Evolutionary conservation across 2,797 vertebrate genomes (phyloP).

Genomic region (Balearica regulorum): DNA sequence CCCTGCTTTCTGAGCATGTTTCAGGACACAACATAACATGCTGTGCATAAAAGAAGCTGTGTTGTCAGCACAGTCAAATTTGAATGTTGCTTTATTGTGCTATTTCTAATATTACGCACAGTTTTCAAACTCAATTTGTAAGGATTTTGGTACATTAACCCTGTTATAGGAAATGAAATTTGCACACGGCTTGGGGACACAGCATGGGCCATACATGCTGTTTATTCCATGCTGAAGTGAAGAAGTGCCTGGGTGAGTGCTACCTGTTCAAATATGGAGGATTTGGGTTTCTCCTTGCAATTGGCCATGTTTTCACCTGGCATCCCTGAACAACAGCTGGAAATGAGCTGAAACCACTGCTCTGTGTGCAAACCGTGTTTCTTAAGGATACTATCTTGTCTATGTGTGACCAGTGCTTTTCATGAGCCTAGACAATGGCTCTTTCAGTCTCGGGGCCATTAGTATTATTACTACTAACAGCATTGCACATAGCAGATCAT

Average conservation of each 20-base stretch:
- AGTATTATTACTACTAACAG: neutral
- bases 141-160: neutral
- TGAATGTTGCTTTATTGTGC: neutral
- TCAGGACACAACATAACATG: neutral
- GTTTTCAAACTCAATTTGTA: neutral
- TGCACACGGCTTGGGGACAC: fast-evolving
- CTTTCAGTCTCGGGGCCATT: neutral
- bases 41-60: neutral
- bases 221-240: neutral
- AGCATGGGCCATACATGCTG: neutral
- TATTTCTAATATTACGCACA: neutral
- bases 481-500: neutral
- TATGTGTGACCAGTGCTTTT: neutral
- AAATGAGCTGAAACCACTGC: neutral
- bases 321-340: neutral
- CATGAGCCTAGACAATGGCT: neutral
- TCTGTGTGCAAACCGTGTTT: neutral
- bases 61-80: neutral
- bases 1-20: neutral
- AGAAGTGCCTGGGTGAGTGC: neutral
- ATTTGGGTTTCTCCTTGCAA: neutral
- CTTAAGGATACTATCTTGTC: neutral
- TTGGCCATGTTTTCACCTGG: neutral
- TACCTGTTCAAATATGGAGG: neutral
- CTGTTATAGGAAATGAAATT: neutral